Evolutionary conservation across 2,888 invertebrate species (phyloP), one percentile per base, ranked within the genome.

Genomic region (Lapara coniferarum): DNA sequence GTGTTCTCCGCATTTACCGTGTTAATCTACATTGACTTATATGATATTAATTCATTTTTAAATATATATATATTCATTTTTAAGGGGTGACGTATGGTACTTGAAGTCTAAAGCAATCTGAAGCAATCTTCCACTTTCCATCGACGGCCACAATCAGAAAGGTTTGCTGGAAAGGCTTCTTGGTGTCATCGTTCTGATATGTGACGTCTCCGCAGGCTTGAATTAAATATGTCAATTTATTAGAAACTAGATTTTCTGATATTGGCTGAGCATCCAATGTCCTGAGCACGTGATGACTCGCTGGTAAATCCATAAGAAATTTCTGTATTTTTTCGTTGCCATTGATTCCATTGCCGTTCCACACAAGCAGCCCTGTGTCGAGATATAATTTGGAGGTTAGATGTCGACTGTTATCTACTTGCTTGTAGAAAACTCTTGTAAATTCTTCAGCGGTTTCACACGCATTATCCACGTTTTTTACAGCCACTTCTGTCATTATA

Each of bases 121-220:
- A 97, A 13, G 97, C 97, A 77, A 99, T 97, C 91, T 98, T 98
- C 98, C 98, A 98, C 84, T 98, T 98, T 76, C 97, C 97, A 16
- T 96, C 97, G 73, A 97, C 96, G 7, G 97, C 97, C 0, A 98
- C 98, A 68, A 98, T 96, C 44, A 98, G 94, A 84, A 98, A 98
- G 53, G 96, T 97, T 88, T 98, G 98, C 81, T 96, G 96, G 81
- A 98, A 98, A 0, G 96, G 95, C 80, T 96, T 96, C 19, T 94
- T 95, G 4, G 81, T 78, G 46, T 93, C 92, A 63, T 94, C 93
- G 74, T 90, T 92, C 70, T 95, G 95, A 80, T 96, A 97, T 76
- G 96, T 96, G 0, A 98, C 97, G 71, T 95, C 96, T 0, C 98
- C 98, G 75, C 97, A 96, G 6, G 96, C 96, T 90, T 97, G 96